These are phyloP conservation scores for Tinea trinotella DNA, from an alignment of 2,888 invertebrate genomes.

Conservation along the genomic window DNA sequence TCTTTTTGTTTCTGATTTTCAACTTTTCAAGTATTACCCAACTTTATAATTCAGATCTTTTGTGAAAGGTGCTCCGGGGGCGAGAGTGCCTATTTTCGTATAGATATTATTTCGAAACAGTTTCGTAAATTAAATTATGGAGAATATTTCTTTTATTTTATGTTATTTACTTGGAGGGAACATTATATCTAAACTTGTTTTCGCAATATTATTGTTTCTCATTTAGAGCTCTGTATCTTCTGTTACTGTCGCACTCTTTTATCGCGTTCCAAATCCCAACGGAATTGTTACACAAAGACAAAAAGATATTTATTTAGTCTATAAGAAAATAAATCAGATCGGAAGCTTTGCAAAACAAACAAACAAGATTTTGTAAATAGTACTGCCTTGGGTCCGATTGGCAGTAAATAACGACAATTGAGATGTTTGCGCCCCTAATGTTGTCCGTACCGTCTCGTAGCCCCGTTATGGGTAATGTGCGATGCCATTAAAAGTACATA, in stretches of 20 bases:
- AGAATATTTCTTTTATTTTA: background rate
- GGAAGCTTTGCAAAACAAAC: slow-evolving; percentile 17
- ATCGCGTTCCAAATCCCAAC: slow-evolving; percentile 7
- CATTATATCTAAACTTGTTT: background rate
- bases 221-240: background rate
- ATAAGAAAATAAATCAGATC: slow-evolving; percentile 17
- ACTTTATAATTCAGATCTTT: background rate
- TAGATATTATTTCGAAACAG: background rate
- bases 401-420: slow-evolving; percentile 53
- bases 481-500: slow-evolving; percentile 64
- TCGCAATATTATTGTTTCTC: background rate
- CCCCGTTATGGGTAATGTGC: slow-evolving; percentile 46
- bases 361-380: slow-evolving; percentile 16
- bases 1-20: slow-evolving; percentile 8
- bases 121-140: background rate
- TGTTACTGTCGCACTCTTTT: background rate
- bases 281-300: slow-evolving; percentile 9
- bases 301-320: slow-evolving; percentile 13
- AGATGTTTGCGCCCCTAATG: slow-evolving; percentile 52
- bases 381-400: slow-evolving; percentile 26
- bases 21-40: slow-evolving; percentile 1
- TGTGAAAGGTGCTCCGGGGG: background rate
- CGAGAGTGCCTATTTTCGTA: background rate
- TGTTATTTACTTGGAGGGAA: background rate
- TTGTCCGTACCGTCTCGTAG: slow-evolving; percentile 22